Evolutionary conservation across 2,888 invertebrate genomes (phyloP).

Genomic region (Eilema caniola): DNA sequence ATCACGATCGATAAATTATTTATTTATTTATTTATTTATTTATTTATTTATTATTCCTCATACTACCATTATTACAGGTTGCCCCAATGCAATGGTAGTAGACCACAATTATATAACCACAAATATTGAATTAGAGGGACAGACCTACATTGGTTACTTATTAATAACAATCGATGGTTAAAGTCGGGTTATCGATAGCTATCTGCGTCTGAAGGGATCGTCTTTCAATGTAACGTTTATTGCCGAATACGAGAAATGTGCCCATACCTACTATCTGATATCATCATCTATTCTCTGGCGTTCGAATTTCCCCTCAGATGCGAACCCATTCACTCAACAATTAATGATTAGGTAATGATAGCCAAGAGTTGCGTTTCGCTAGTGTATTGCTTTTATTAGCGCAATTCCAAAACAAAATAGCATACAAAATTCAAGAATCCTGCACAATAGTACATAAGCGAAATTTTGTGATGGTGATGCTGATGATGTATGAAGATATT

Average conservation of each 20-base stretch:
- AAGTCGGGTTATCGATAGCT: slow-evolving; percentile 58
- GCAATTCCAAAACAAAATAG: not conserved
- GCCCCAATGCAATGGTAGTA: too few species aligned
- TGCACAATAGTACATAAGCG: too few species aligned
- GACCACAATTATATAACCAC: too few species aligned
- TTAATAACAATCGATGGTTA: slow-evolving; percentile 38
- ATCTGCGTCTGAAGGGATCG: slow-evolving; percentile 58
- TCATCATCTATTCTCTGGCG: not conserved
- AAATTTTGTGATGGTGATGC: too few species aligned
- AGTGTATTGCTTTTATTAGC: not conserved
- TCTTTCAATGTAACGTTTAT: slow-evolving; percentile 64
- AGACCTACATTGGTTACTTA: slow-evolving; percentile 20
- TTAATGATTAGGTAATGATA: not conserved
- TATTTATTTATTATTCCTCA: too few species aligned
- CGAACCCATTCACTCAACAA: not conserved
- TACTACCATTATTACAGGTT: too few species aligned
- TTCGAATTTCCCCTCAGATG: not conserved
- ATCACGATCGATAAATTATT: too few species aligned
- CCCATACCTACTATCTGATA: slow-evolving; percentile 34
- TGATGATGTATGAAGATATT: too few species aligned
- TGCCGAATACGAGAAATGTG: slow-evolving; percentile 55
- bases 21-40: too few species aligned
- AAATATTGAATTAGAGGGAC: too few species aligned
- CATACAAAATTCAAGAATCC: too few species aligned
- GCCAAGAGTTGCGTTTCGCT: not conserved